A percentile compares a stretch with the other conserved stretches of the same genome.
These are phyloP conservation scores for Scaptomyza tumidula DNA, from an alignment of 2,888 invertebrate species.

Conservation along the genomic window DNA sequence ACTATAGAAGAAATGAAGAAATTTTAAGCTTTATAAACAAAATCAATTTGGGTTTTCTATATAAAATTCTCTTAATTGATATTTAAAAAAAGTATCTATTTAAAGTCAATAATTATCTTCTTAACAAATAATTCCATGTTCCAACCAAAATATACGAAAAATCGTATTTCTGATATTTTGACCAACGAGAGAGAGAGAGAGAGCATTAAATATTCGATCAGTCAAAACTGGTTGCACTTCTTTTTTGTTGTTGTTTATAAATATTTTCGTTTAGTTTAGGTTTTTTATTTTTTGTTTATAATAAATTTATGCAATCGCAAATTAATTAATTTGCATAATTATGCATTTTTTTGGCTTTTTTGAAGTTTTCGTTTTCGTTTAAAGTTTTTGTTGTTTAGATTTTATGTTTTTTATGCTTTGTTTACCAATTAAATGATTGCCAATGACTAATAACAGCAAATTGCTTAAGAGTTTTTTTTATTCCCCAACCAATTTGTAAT, in stretches of 20 bases:
- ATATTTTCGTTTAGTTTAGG: background rate
- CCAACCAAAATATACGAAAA: no score
- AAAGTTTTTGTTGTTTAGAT: background rate
- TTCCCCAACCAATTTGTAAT: background rate
- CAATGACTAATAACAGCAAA: conserved; percentile 46
- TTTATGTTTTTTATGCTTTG: conserved; percentile 66
- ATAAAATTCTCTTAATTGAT: no score
- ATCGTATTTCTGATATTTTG: no score
- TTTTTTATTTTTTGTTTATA: conserved; percentile 12
- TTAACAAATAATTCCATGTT: no score
- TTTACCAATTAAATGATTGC: conserved; percentile 70
- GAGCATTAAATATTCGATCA: background rate
- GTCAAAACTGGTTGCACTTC: background rate
- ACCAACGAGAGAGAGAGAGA: no score
- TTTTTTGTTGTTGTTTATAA: background rate
- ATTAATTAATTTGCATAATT: conserved; percentile 74
- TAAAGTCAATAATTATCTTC: no score
- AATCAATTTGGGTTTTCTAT: no score
- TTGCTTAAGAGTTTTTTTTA: conserved; percentile 42
- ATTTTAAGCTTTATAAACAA: no score
- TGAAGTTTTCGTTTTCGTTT: background rate
- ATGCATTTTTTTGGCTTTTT: conserved; percentile 59
- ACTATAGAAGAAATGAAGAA: no score
- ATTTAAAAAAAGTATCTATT: no score
- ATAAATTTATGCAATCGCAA: conserved; percentile 59